These are phyloP conservation scores for Prochilodus magdalenae DNA, from an alignment of 2,113 vertebrate genomes.

Conservation along the genomic window DNA sequence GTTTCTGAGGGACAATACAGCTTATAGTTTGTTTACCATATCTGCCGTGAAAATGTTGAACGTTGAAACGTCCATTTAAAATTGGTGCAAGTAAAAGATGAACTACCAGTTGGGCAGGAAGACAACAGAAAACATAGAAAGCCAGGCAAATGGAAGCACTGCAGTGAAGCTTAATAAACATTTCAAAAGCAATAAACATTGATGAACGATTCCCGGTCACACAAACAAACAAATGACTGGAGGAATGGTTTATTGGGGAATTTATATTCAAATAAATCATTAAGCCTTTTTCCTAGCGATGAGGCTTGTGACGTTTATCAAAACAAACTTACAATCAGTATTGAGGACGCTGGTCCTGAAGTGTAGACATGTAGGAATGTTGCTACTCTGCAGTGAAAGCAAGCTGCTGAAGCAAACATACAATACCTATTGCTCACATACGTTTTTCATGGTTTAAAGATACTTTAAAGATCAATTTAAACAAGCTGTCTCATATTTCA, in stretches of 20 bases:
- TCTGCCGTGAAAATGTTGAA: no score
- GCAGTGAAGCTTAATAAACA: neutral
- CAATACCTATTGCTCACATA: neutral
- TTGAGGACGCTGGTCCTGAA: neutral
- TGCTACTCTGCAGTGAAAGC: neutral
- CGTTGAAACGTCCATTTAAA: neutral
- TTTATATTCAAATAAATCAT: constrained; percentile 24
- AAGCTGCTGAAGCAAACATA: neutral
- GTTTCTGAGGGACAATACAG: neutral
- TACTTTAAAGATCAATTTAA: neutral
- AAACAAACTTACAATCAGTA: neutral
- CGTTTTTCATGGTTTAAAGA: neutral
- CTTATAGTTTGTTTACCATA: neutral
- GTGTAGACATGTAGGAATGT: neutral
- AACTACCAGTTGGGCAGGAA: neutral
- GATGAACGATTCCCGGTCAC: constrained; percentile 9
- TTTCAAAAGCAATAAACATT: constrained; percentile 16
- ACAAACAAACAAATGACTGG: constrained; percentile 36
- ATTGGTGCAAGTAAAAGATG: neutral
- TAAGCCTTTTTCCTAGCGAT: constrained; percentile 17
- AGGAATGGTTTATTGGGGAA: neutral
- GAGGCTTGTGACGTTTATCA: neutral
- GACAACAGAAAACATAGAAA: neutral
- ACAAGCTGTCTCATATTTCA: neutral
- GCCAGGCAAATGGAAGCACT: neutral